These are phyloP conservation scores for Hyles euphorbiae DNA, from an alignment of 1,140 invertebrate genomes.

Conservation along the genomic window DNA sequence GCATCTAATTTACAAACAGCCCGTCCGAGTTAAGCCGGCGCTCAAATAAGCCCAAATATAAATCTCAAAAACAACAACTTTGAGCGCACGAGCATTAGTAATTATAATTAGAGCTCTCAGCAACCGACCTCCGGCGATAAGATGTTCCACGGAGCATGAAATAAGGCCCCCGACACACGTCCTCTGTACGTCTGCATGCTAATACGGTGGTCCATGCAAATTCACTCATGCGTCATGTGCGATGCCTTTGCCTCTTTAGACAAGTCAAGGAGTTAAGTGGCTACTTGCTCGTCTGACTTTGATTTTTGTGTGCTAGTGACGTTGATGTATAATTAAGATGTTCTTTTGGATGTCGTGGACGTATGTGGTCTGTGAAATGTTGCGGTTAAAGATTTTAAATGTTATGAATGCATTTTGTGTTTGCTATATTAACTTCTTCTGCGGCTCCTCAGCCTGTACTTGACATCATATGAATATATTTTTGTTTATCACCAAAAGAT, in stretches of 20 bases:
- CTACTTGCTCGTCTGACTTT: constrained; percentile 22
- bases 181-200: constrained; percentile 23
- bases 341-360: constrained; percentile 4
- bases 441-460: too few relatives aligned
- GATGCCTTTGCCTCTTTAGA: constrained; percentile 30
- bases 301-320: constrained; percentile 7
- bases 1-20: too few relatives aligned
- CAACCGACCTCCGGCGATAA: constrained; percentile 59
- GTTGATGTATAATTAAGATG: constrained; percentile 4
- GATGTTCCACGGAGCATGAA: constrained; percentile 66
- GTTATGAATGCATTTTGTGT: too few relatives aligned
- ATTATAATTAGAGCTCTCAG: constrained; percentile 59
- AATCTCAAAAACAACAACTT: constrained; percentile 58
- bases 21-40: constrained; percentile 1
- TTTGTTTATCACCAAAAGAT: too few relatives aligned
- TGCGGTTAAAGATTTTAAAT: too few relatives aligned
- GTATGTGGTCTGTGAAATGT: neutral
- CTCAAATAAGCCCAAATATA: constrained; percentile 28
- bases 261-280: constrained; percentile 24
- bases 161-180: constrained; percentile 54
- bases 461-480: too few relatives aligned
- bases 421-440: too few relatives aligned
- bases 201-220: constrained; percentile 49
- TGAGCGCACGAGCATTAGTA: constrained; percentile 58
- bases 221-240: constrained; percentile 52